Evolutionary conservation across 2,113 vertebrate species (phyloP), one percentile per base, ranked within the genome.

Genomic region (Phasianus colchicus): DNA sequence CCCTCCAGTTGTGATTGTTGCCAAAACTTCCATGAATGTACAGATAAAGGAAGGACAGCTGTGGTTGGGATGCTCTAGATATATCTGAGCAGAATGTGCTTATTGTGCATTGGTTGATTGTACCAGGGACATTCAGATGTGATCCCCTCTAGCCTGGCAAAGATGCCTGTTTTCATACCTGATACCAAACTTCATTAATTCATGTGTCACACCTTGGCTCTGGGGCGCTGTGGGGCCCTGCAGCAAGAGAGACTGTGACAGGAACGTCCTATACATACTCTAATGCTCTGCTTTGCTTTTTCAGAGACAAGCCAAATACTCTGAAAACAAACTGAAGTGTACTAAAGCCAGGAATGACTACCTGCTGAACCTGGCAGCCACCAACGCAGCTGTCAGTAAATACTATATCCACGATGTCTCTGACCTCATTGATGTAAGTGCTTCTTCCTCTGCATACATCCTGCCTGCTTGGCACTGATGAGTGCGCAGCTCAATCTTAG

Each of bases 401-500:
- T 99, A 99, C 97, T 99, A 99, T 97, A 99, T 99, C 96, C 99
- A 99, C 1, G 99, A 99, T 0, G 99, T 99, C 55, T 99, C 99
- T 0, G 99, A 99, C 94, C 98, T 99, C 95, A 99, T 99, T 3
- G 99, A 99, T 32, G 99, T 99, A 92, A 99, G 99, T 95, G 79
- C 60, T 25, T 29, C 69, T n/a, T 14, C 40, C 74, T 13, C 47
- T 4, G 45, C 5, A 9, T 11, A 12, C 29, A 2, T 4, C 42
- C 38, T 14, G 25, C 38, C 48, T 1, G 1, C 18, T 36, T 22
- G 25, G 67, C 45, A 1, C 66, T 32, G 47, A 21, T 10, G 9
- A 55, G 24, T 0, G 1, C 57, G 11, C 38, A 13, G 72, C 82
- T 32, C 14, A 18, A 12, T 38, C 57, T 22, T 12, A 11, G 4